Evolutionary conservation across 2,888 invertebrate genomes (phyloP), one percentile per base, ranked within the genome.

Genomic region (Dexiosoma caninum): DNA sequence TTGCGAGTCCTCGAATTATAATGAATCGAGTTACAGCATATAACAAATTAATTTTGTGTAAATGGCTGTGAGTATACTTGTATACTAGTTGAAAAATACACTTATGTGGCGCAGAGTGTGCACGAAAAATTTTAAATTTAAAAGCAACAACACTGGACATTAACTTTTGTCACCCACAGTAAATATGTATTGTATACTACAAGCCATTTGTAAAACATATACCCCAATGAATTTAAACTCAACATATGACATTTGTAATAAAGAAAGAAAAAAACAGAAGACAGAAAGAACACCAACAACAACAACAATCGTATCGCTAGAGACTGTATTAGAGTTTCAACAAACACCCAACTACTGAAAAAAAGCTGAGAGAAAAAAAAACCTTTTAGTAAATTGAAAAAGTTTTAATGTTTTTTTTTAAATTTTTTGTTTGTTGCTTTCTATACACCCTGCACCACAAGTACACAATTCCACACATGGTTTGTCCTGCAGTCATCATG

Each of bases 381-480:
- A 79, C 82, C 81, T 83, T 83, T 83, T 81, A 72, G 67, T 59
- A 84, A 83, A 88, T 88, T 88, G 88, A 86, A 88, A 88, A 88
- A 88, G 78, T 88, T 88, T 88, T 88, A 86, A 59, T 71, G 10
- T 21, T 8, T n/a, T 12, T 60, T 44, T 51, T 9, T 30, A 60
- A 59, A 40, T 70, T 70, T 53, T 70, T 53, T 70, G 66, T 75
- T 80, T 70, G 75, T 27, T 70, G 69, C 46, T 74, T 51, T 42
- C 16, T 27, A 44, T 49, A n/a, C 27, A 49, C 49, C 27, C 49
- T 51, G 0, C 51, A 51, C 3, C 9, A 51, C 2, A 8, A 30
- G 14, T 27, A 3, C n/a, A n/a, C n/a, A n/a, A n/a, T n/a, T n/a
- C n/a, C n/a, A n/a, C n/a, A n/a, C n/a, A n/a, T n/a, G n/a, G n/a